Percentiles rank a stretch among this genome's conserved stretches.
These are phyloP conservation scores for Megaceryle maxima DNA, from an alignment of 2,113 vertebrate genomes.

Conservation along the genomic window DNA sequence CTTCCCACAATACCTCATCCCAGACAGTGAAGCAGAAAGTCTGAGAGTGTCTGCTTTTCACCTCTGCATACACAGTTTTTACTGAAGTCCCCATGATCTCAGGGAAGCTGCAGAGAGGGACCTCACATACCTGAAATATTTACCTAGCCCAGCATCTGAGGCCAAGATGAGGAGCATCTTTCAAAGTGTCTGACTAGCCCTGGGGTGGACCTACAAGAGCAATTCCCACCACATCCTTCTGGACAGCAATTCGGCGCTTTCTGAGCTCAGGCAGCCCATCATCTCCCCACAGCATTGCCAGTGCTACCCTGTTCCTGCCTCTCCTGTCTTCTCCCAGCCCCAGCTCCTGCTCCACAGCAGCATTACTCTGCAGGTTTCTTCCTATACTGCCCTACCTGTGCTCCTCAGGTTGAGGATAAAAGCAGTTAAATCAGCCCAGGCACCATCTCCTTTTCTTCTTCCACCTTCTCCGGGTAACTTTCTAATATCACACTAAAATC, in stretches of 20 bases:
- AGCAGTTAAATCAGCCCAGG: not conserved
- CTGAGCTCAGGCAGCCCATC: not conserved
- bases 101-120: not conserved
- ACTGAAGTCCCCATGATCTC: not conserved
- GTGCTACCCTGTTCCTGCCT: not conserved
- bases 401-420: not conserved
- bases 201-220: not conserved
- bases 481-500: not conserved
- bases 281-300: not conserved
- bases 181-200: not conserved
- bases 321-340: not conserved
- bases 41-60: not conserved
- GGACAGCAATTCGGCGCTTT: not conserved
- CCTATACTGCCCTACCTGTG: fast-evolving
- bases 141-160: not conserved
- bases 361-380: not conserved
- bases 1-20: not conserved
- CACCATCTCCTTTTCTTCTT: not conserved
- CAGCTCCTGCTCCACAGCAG: not conserved
- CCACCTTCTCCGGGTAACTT: not conserved
- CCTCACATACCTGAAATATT: not conserved
- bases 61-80: not conserved
- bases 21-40: not conserved
- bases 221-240: not conserved
- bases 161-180: not conserved